Base-by-base conservation (phyloP, 2,888 invertebrate genomes). In the Lapara coniferarum region DNA sequence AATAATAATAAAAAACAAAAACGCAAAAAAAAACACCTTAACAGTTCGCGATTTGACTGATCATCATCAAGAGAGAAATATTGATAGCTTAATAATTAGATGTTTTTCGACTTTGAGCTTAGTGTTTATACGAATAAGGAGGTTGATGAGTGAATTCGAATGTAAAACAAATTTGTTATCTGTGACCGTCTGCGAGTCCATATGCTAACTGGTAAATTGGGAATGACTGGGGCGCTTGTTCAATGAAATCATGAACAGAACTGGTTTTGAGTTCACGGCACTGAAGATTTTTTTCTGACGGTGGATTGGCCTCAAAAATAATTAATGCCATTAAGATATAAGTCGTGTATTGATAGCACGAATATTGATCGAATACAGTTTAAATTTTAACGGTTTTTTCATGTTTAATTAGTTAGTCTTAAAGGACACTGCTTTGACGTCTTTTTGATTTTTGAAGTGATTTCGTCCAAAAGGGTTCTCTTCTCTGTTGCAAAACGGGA, bases 31-130 rank as follows among this genome's bases (percentile, higher is more conserved):
- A 73, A 75, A 69, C 67, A 71, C 69, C 70, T 52, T 78, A 80
- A 82, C 79, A 78, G 79, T 79, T 78, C 69, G 69, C 74, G 72
- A 76, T 85, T 82, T 84, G 82, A 87, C 78, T 83, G 83, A 88
- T 85, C 78, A 85, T 83, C 77, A 71, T 66, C 67, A 49, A 75
- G 57, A 67, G 76, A 70, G 72, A 76, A 69, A 63, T 71, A 66
- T 25, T 58, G 53, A 71, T 74, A 37, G 59, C 69, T 10, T 2
- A 0, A n/a, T 66, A 74, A 70, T 10, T 55, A 66, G 73, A 72
- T 55, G 71, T 4, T 53, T 13, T 63, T 67, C 55, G 25, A 82
- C 70, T 73, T 66, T 73, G 44, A 63, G 72, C 79, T 71, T 71
- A 72, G 75, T 67, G 0, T 0, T 0, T 0, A 0, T 58, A 0